A percentile compares a stretch with the other conserved stretches of the same genome.
Conservation (phyloP, 2,113 vertebrate species). For the Otus sunia region DNA sequence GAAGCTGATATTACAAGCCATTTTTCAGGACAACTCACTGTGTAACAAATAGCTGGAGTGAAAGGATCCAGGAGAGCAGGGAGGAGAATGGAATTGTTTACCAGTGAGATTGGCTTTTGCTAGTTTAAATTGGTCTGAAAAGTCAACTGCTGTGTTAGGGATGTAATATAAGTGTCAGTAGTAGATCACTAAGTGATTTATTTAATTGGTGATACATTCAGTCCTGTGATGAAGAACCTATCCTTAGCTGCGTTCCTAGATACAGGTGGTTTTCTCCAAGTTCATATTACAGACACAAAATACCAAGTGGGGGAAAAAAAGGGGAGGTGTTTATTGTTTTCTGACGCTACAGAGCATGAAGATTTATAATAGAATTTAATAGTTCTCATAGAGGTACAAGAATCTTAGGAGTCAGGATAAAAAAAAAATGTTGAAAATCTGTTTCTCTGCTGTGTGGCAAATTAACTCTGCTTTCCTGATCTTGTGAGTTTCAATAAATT, state of each 20-base stretch:
- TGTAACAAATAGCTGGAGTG: accelerated
- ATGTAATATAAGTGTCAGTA: not conserved
- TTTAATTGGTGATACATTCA: not conserved
- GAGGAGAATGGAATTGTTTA: not conserved
- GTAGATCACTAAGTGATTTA: not conserved
- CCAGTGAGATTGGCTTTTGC: not conserved
- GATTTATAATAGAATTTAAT: not conserved
- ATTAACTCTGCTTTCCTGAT: not conserved
- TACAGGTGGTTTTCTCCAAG: not conserved
- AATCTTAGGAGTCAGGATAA: not conserved
- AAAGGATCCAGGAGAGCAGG: not conserved
- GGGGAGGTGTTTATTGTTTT: not conserved
- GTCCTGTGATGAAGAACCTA: not conserved
- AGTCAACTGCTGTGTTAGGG: not conserved
- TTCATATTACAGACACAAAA: not conserved
- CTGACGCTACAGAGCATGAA: not conserved
- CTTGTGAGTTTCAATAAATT: not conserved
- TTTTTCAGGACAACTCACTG: not conserved
- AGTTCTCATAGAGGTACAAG: not conserved
- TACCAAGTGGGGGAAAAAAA: not conserved
- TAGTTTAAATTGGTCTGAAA: not conserved
- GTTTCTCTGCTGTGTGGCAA: not conserved
- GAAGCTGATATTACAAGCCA: not conserved
- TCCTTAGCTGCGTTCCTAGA: not conserved
- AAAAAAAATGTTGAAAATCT: not conserved